These are phyloP conservation scores for Smutsia gigantea DNA, from an alignment of 2,797 vertebrate genomes.

Conservation along the genomic window DNA sequence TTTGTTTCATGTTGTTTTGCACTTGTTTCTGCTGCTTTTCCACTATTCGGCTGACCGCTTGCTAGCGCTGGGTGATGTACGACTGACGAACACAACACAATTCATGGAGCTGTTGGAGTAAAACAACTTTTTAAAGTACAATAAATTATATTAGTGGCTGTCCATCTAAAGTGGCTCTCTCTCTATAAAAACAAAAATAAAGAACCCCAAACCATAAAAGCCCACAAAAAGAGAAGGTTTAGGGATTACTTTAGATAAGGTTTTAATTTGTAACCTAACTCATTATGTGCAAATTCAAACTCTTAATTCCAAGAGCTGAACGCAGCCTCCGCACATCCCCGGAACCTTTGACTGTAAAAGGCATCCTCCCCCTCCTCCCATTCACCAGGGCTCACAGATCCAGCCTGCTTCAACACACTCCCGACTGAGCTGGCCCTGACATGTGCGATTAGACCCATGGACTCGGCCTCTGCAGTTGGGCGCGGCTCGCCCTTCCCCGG, in stretches of 20 bases:
- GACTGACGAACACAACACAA: not conserved
- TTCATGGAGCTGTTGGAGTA: not conserved
- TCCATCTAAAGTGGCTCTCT: not conserved
- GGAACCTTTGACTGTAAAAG: not conserved
- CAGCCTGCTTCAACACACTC: not conserved
- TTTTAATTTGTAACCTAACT: not conserved
- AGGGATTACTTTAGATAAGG: not conserved
- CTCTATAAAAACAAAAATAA: not conserved
- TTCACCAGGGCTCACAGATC: not conserved
- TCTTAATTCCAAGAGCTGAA: not conserved
- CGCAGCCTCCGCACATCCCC: not conserved
- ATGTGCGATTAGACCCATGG: not conserved
- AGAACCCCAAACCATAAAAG: not conserved
- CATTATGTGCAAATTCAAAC: not conserved
- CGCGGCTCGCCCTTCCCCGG: too few species aligned
- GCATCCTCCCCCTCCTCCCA: not conserved
- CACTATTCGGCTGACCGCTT: not conserved
- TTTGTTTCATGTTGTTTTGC: not conserved
- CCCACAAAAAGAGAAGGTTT: not conserved
- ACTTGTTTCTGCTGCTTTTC: not conserved
- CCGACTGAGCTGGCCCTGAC: not conserved
- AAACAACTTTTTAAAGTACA: slow-evolving; percentile 4
- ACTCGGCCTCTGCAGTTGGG: not conserved
- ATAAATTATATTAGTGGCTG: not conserved
- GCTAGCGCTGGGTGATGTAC: not conserved